phyloP scores from a whole-genome alignment of 2,888 invertebrate species.

The Campopleginae sp. region DNA sequence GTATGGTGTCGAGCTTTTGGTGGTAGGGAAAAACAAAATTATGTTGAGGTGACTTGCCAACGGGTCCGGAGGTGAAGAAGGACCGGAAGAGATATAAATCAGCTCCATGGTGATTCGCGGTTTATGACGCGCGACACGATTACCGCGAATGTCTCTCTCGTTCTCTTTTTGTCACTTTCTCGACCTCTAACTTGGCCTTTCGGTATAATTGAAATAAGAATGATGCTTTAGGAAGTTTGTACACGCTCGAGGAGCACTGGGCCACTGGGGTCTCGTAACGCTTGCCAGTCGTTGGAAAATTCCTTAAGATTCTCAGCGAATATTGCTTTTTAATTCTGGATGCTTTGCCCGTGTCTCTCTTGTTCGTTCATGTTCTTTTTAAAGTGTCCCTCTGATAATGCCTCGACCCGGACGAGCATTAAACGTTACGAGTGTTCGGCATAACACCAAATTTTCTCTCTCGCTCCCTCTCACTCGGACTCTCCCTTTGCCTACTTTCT shows the following conservation, averaged over 20 bases:
- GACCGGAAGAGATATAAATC: conserved; percentile 40
- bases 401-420: conserved; percentile 61
- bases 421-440: conserved; percentile 67
- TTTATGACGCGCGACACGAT: conserved; percentile 80
- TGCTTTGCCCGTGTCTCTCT: conserved; percentile 15
- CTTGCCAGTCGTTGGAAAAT: conserved; percentile 69
- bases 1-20: conserved; percentile 15
- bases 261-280: conserved; percentile 70
- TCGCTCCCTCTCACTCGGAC: conserved; percentile 20
- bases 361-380: conserved; percentile 45
- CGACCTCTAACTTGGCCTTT: conserved; percentile 13
- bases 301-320: conserved; percentile 57
- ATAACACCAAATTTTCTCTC: conserved; percentile 30
- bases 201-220: conserved; percentile 80
- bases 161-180: conserved; percentile 9
- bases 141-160: conserved; percentile 72
- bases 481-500: background rate
- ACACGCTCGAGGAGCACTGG: conserved; percentile 37
- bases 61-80: conserved; percentile 36
- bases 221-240: conserved; percentile 71
- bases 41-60: conserved; percentile 70
- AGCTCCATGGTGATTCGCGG: conserved; percentile 65
- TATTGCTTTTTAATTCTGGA: conserved; percentile 45
- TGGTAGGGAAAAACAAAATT: conserved; percentile 50
- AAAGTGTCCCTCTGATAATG: conserved; percentile 55